phyloP scores from a whole-genome alignment of 2,888 invertebrate species.

The Ophioninae sp. region DNA sequence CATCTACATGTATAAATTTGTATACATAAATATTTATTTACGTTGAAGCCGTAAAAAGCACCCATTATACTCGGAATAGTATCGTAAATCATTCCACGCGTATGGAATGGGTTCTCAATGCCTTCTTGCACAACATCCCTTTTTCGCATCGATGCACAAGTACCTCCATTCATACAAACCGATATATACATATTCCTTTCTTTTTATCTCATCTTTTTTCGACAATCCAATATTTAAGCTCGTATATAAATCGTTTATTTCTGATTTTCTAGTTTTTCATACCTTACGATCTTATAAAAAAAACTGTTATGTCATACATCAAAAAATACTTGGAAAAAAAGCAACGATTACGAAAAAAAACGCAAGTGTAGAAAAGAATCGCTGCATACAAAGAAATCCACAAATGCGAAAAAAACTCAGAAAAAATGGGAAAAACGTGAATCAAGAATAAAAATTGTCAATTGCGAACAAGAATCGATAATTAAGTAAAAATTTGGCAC shows the following conservation, averaged over 20 bases:
- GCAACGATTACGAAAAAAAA: too few relatives aligned
- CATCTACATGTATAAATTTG: neutral
- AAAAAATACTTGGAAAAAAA: too few relatives aligned
- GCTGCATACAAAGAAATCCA: too few relatives aligned
- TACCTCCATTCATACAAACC: too few relatives aligned
- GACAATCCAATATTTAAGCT: conserved; percentile 20
- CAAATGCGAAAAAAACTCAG: too few relatives aligned
- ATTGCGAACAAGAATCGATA: too few relatives aligned
- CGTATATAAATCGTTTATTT: conserved; percentile 11
- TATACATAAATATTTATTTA: neutral
- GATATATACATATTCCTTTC: neutral
- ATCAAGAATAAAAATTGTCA: too few relatives aligned
- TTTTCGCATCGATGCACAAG: neutral
- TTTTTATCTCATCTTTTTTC: conserved; percentile 14
- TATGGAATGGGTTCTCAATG: conserved; percentile 4
- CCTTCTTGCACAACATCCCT: conserved; percentile 10
- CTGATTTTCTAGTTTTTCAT: neutral
- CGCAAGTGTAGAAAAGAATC: too few relatives aligned
- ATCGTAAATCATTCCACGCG: conserved; percentile 23
- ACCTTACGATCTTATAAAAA: conserved; percentile 17
- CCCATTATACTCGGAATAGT: conserved; percentile 2
- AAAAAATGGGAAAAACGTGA: too few relatives aligned
- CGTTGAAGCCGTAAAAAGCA: conserved; percentile 1
- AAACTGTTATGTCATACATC: neutral
- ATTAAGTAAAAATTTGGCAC: too few relatives aligned